These are phyloP conservation scores for Perodicticus potto DNA, from an alignment of 2,797 vertebrate species.

Conservation along the genomic window DNA sequence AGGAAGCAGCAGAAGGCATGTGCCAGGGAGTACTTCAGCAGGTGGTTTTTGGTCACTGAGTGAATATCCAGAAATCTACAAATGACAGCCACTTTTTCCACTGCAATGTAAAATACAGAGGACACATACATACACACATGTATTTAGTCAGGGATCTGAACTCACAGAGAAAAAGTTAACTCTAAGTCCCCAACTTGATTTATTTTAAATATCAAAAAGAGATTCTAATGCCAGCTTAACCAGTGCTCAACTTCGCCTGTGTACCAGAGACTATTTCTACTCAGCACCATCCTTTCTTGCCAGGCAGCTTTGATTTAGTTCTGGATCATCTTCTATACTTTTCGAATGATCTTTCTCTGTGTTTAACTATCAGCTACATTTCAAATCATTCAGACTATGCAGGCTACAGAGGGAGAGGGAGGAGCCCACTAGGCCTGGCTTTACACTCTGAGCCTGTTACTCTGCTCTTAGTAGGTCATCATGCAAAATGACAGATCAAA, in stretches of 20 bases:
- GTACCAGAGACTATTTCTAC: background rate
- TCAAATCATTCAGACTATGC: background rate
- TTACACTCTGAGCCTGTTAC: background rate
- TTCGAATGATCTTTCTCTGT: slow-evolving; percentile 6
- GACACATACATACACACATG: background rate
- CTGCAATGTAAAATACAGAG: slow-evolving; percentile 86
- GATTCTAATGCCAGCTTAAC: background rate
- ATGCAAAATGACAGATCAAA: background rate
- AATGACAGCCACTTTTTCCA: slow-evolving; percentile 98
- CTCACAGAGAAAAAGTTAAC: background rate
- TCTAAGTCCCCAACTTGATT: background rate
- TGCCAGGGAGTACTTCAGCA: slow-evolving; percentile 97
- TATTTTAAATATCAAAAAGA: slow-evolving; percentile 18
- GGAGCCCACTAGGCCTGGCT: background rate
- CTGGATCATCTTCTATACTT: background rate
- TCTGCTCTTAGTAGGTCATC: background rate
- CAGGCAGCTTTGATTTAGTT: background rate
- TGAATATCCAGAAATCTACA: slow-evolving; percentile 98
- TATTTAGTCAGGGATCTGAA: slow-evolving; percentile 60
- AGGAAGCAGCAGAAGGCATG: slow-evolving; percentile 99
- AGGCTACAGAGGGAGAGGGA: background rate
- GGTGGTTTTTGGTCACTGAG: slow-evolving; percentile 97
- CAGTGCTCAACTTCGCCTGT: background rate
- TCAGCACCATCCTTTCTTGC: background rate
- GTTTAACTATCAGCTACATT: slow-evolving; percentile 18